phyloP scores from a whole-genome alignment of 1,140 invertebrate genomes.

The Polypedilum pembai region DNA sequence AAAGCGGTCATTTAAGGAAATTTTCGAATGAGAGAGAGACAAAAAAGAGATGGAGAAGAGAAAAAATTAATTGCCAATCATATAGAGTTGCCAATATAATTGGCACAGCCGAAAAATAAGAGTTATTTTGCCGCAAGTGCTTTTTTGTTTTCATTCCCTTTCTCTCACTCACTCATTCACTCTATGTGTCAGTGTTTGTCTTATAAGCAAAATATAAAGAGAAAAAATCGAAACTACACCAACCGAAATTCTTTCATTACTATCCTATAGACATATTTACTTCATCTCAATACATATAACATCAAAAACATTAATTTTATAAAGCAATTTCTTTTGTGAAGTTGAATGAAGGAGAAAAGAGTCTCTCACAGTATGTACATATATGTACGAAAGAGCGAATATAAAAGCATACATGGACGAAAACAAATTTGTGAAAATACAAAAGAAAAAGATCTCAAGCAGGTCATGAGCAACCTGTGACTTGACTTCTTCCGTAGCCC shows the following conservation, averaged over 20 bases:
- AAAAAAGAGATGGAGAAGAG: conserved; percentile 10
- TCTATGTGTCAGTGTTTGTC: background rate
- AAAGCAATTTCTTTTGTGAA: background rate
- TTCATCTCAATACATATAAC: background rate
- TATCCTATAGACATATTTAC: background rate
- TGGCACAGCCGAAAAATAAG: conserved; percentile 24
- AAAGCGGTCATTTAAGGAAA: conserved; percentile 26
- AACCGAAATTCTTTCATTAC: background rate
- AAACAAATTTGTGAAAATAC: conserved; percentile 14
- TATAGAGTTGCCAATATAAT: conserved; percentile 27
- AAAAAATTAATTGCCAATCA: conserved; percentile 26
- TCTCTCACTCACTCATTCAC: background rate
- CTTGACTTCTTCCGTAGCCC: background rate
- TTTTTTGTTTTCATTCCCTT: conserved; percentile 15
- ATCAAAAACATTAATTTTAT: conserved; percentile 20
- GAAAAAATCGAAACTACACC: background rate
- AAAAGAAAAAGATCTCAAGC: conserved; percentile 15
- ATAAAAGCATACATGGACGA: background rate
- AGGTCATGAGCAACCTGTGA: conserved; percentile 27
- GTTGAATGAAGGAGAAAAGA: no score
- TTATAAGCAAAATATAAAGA: background rate
- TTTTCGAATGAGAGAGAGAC: background rate
- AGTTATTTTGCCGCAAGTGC: conserved; percentile 23
- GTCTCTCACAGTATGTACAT: background rate
- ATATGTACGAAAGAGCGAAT: background rate